Percentiles rank a stretch among this genome's conserved stretches.
Conservation (phyloP, 2,797 vertebrate genomes). For the Tragelaphus eurycerus region DNA sequence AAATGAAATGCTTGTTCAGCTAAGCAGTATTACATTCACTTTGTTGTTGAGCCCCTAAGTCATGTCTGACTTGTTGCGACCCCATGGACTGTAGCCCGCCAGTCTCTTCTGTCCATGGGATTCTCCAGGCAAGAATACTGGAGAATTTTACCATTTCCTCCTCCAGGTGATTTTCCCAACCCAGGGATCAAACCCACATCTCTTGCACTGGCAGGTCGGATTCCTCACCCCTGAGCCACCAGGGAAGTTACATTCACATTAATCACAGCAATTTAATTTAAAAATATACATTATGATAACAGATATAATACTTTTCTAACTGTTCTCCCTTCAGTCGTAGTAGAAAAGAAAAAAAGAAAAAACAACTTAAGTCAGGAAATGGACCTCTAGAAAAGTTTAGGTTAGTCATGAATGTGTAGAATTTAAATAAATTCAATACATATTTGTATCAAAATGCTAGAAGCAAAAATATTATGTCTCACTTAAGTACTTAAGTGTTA, state of each 20-base stretch:
- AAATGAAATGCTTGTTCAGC: not conserved
- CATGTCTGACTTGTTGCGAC: not conserved
- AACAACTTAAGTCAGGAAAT: not conserved
- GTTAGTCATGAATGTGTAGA: not conserved
- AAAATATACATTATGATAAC: not conserved
- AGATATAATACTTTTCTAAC: not conserved
- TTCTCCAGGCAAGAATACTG: not conserved
- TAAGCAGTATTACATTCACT: not conserved
- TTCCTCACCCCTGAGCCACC: not conserved
- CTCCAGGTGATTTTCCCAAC: not conserved
- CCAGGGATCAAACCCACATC: not conserved
- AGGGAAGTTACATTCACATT: not conserved
- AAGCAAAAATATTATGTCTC: not conserved
- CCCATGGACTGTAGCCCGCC: not conserved
- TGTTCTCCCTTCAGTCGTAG: not conserved
- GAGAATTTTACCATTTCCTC: not conserved
- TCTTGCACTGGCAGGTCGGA: not conserved
- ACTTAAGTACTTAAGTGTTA: not conserved
- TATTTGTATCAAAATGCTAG: not conserved
- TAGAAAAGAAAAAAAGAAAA: not conserved
- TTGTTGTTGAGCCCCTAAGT: not conserved
- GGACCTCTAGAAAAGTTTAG: not conserved
- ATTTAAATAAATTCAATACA: not conserved
- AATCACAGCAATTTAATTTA: conserved; percentile 12
- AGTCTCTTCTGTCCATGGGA: not conserved